phyloP scores from a whole-genome alignment of 2,888 invertebrate species.

The Zygogramma bicolorata region DNA sequence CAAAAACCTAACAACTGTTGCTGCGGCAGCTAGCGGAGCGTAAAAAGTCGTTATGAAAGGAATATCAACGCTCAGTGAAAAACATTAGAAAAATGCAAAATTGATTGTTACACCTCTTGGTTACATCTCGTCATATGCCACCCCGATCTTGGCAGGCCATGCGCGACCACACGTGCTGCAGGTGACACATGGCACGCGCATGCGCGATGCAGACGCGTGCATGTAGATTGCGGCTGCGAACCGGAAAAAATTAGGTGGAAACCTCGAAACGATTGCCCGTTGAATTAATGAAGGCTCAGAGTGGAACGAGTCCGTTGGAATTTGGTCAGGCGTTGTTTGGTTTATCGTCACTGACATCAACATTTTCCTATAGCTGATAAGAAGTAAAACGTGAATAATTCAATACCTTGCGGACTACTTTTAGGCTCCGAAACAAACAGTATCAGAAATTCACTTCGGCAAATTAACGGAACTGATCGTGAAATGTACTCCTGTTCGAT shows the following conservation, averaged over 20 bases:
- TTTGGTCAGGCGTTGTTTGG: not conserved
- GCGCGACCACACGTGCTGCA: constrained; percentile 48
- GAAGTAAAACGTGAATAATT: too few relatives aligned
- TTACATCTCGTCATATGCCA: constrained; percentile 28
- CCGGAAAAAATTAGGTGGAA: constrained; percentile 11
- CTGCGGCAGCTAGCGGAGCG: constrained; percentile 30
- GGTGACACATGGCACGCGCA: constrained; percentile 54
- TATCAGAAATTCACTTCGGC: too few relatives aligned
- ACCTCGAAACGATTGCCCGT: not conserved
- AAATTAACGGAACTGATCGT: too few relatives aligned
- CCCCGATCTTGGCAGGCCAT: constrained; percentile 31
- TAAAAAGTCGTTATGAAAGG: constrained; percentile 44
- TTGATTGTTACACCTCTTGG: constrained; percentile 38
- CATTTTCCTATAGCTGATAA: too few relatives aligned
- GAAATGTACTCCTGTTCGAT: too few relatives aligned
- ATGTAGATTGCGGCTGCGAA: not conserved
- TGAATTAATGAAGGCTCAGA: not conserved
- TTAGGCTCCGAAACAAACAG: too few relatives aligned
- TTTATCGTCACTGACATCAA: too few relatives aligned
- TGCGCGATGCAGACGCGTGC: constrained; percentile 32
- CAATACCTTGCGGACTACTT: too few relatives aligned
- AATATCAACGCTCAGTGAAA: constrained; percentile 39
- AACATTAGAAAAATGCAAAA: constrained; percentile 43
- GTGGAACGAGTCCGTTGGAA: not conserved
- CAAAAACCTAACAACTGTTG: constrained; percentile 39